Evolutionary conservation across 2,797 vertebrate genomes (phyloP).

Genomic region (Lophotriccus pileatus): DNA sequence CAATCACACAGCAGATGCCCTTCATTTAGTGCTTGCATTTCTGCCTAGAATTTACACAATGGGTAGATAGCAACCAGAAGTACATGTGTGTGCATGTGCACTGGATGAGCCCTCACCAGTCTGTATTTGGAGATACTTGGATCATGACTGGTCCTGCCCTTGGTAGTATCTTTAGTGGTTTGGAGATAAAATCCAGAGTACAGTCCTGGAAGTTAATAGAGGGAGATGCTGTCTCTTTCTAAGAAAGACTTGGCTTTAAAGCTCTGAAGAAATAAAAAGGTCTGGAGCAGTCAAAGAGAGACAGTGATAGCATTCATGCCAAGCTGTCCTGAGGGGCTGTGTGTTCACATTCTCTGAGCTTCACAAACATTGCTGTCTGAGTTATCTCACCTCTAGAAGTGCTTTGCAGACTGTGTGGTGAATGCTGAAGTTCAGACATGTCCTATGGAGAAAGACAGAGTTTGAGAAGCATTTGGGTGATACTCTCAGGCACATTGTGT

Average conservation of each 20-base stretch:
- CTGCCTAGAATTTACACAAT: background rate
- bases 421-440: background rate
- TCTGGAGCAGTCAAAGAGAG: background rate
- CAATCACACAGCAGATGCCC: background rate
- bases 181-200: background rate
- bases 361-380: background rate
- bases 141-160: background rate
- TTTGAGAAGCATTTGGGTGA: background rate
- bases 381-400: background rate
- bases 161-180: background rate
- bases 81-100: background rate
- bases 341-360: background rate
- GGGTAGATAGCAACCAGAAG: background rate
- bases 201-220: background rate
- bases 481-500: background rate
- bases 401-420: background rate
- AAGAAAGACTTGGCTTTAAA: background rate
- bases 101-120: background rate
- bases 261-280: background rate
- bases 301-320: background rate
- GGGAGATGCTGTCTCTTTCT: background rate
- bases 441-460: background rate
- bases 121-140: background rate
- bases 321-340: accelerated
- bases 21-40: background rate